These are phyloP conservation scores for Eustalomyia histrio DNA, from an alignment of 2,888 invertebrate species.

Conservation along the genomic window DNA sequence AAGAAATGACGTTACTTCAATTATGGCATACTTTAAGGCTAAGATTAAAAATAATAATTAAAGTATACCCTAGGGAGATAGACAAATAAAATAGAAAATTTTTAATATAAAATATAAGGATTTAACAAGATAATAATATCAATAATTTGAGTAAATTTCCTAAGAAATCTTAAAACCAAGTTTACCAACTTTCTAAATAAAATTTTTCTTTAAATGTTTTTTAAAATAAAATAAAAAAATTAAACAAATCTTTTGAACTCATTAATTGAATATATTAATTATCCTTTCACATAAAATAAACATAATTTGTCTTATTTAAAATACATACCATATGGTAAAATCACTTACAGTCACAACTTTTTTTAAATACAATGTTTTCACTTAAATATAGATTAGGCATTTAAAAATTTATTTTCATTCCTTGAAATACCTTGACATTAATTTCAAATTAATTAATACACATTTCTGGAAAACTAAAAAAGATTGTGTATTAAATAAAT, in stretches of 20 bases:
- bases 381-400: not conserved
- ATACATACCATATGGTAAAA: not conserved
- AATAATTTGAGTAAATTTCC: too few relatives aligned
- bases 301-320: not conserved
- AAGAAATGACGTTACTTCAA: not conserved
- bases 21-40: not conserved
- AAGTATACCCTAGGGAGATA: too few relatives aligned
- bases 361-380: not conserved
- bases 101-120: too few relatives aligned
- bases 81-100: too few relatives aligned
- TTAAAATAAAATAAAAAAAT: too few relatives aligned
- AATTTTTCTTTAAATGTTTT: too few relatives aligned
- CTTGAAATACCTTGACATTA: not conserved
- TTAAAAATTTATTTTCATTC: not conserved
- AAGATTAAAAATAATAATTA: not conserved
- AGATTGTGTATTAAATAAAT: not conserved
- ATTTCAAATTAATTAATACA: not conserved
- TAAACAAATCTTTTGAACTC: not conserved
- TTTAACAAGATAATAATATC: too few relatives aligned
- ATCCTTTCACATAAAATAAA: not conserved
- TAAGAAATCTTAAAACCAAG: too few relatives aligned
- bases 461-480: not conserved
- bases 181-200: too few relatives aligned
- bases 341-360: not conserved
- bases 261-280: not conserved